Conservation (phyloP, 2,113 vertebrate species). For the Clarias magur region DNA sequence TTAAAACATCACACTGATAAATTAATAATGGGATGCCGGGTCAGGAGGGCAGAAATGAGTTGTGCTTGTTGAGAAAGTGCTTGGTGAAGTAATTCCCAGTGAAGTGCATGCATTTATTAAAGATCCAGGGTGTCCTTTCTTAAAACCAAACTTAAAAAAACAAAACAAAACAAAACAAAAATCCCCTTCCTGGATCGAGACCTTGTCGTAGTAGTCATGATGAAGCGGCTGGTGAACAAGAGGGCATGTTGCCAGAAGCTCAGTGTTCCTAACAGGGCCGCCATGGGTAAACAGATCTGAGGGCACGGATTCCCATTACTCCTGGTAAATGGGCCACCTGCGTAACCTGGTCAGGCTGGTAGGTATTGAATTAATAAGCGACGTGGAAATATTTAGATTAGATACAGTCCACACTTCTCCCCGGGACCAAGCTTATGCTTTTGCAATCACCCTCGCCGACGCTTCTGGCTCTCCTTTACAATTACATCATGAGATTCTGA, state of each 20-base stretch:
- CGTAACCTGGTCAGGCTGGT: background rate
- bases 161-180: no score
- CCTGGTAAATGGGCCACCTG: background rate
- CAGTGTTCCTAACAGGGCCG: background rate
- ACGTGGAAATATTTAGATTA: background rate
- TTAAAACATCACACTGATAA: slow-evolving; percentile 36
- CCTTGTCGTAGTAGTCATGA: background rate
- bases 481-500: background rate
- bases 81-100: background rate
- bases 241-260: background rate
- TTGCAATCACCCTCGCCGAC: background rate
- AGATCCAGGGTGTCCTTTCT: background rate
- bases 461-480: background rate
- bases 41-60: slow-evolving; percentile 44
- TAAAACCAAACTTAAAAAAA: background rate
- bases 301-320: background rate
- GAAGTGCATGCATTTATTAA: background rate
- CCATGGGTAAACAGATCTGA: background rate
- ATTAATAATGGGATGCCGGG: slow-evolving; percentile 43
- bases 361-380: background rate
- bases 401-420: background rate
- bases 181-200: background rate
- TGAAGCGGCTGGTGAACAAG: background rate
- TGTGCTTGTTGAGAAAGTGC: slow-evolving; percentile 30
- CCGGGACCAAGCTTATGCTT: background rate